Evolutionary conservation across 2,888 invertebrate species (phyloP).

Genomic region (Xylota segnis): DNA sequence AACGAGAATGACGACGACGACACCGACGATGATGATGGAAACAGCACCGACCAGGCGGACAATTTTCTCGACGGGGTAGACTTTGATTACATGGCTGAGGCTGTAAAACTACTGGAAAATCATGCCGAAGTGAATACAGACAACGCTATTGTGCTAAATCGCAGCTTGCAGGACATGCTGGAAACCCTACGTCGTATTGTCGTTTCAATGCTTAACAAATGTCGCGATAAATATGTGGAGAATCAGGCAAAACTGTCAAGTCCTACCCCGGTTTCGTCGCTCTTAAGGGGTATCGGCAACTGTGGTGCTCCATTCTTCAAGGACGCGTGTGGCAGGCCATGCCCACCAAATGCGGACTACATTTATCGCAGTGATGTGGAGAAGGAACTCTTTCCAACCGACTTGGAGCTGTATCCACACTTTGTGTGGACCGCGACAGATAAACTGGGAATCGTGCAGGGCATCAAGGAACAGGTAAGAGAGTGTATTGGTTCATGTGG

Average conservation of each 20-base stretch:
- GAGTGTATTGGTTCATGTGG: background rate
- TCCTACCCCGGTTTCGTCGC: background rate
- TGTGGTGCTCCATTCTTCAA: constrained; percentile 86
- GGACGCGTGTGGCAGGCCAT: constrained; percentile 86
- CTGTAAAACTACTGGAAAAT: constrained; percentile 32
- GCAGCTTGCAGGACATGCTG: constrained; percentile 47
- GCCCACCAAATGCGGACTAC: constrained; percentile 87
- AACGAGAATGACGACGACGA: constrained; percentile 7
- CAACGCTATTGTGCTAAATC: constrained; percentile 55
- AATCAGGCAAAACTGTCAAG: constrained; percentile 48
- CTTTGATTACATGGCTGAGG: constrained; percentile 39
- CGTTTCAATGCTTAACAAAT: constrained; percentile 55
- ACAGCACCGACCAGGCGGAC: constrained; percentile 2
- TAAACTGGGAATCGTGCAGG: constrained; percentile 85
- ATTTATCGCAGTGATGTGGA: constrained; percentile 82
- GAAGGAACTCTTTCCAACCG: constrained; percentile 84
- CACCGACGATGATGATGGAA: background rate
- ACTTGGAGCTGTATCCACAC: constrained; percentile 83
- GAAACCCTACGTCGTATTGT: constrained; percentile 38
- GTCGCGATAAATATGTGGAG: constrained; percentile 53
- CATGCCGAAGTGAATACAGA: constrained; percentile 57
- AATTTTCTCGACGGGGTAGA: constrained; percentile 27
- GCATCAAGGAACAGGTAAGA: constrained; percentile 84
- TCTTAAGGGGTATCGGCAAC: constrained; percentile 53
- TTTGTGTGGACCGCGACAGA: constrained; percentile 87